These are phyloP conservation scores for Stomatorhinus walkeri DNA, from an alignment of 2,797 vertebrate species.

Conservation along the genomic window DNA sequence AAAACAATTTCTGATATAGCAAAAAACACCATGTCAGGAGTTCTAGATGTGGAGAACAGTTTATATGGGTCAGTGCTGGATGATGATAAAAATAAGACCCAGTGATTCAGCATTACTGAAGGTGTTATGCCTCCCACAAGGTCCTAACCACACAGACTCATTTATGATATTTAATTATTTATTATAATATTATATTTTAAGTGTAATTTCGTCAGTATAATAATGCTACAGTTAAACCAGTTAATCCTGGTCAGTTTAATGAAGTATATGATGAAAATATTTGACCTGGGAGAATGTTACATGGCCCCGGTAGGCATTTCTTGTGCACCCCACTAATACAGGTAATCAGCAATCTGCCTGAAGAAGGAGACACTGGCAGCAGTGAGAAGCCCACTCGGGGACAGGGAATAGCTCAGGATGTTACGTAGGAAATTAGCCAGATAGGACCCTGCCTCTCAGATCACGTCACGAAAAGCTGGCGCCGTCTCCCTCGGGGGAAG, in stretches of 20 bases:
- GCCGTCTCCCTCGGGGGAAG: not conserved
- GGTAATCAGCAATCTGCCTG: not conserved
- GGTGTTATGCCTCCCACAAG: not conserved
- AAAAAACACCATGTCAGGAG: not conserved
- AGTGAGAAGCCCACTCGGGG: not conserved
- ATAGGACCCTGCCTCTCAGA: not conserved
- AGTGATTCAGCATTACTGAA: not conserved
- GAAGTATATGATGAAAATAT: not conserved
- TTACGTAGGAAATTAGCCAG: not conserved
- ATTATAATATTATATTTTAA: too few species aligned
- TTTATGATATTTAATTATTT: too few species aligned
- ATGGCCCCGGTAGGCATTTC: not conserved
- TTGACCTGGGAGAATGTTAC: not conserved
- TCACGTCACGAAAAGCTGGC: not conserved
- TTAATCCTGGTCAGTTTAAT: not conserved
- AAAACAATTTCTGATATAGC: not conserved
- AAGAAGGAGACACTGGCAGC: not conserved
- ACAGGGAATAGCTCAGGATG: not conserved
- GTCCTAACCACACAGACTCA: not conserved
- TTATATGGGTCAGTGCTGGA: not conserved
- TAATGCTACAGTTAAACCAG: not conserved
- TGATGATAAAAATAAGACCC: not conserved
- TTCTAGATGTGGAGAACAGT: not conserved
- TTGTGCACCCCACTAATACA: not conserved
- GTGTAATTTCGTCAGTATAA: not conserved